Evolutionary conservation across 2,888 invertebrate species (phyloP), one percentile per base, ranked within the genome.

Genomic region (Hypomecis punctinalis): DNA sequence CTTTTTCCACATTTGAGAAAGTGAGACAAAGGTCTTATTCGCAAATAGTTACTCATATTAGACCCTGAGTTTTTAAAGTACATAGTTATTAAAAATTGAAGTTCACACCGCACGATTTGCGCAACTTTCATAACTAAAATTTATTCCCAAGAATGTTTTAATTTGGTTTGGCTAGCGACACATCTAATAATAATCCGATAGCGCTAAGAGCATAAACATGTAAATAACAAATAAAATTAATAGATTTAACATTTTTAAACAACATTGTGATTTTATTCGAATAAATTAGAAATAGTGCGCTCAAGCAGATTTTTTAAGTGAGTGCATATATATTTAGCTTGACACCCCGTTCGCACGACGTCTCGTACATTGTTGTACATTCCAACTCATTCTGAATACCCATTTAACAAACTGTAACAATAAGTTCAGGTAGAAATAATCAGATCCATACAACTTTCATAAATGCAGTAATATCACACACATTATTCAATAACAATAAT

Each of bases 401-500:
- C 49, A 52, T 35, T 42, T 13, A 5, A 58, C 42, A 58, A 43
- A 37, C 35, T 47, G 36, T 6, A 55, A 46, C 35, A 48, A 1
- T 48, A 11, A n/a, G n/a, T 11, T n/a, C 8, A 46, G n/a, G 4
- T 42, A 13, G 42, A 23, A 23, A 6, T 42, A n/a, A 36, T 36
- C 55, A 55, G 55, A 46, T 45, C 46, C 46, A 47, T 42, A 47
- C 43, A 43, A 8, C 54, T 54, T 11, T 46, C 55, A 47, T 47
- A 48, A 33, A 48, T 40, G 48, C 37, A 37, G 48, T 10, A 47
- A 47, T 51, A 52, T 52, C 52, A 52, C 40, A 39, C 39, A 9
- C 6, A 8, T 39, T 39, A 43, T 43, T 43, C n/a, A 5, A 10
- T 10, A 43, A 43, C n/a, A 23, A 6, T 23, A 8, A 8, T 46